phyloP scores from a whole-genome alignment of 2,797 vertebrate species.

The Argentina silus region DNA sequence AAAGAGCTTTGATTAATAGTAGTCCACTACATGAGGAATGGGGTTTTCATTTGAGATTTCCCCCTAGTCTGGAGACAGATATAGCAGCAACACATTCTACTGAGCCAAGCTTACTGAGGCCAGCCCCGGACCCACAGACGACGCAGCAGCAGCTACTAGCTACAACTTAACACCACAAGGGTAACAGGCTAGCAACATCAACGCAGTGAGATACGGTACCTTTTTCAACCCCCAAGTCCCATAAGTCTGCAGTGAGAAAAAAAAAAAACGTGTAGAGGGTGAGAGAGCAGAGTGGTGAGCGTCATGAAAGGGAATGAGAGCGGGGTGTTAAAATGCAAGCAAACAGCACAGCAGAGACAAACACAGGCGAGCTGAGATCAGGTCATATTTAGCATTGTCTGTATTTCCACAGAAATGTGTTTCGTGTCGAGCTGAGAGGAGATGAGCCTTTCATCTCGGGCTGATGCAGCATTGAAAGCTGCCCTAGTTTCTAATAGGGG shows the following conservation, averaged over 20 bases:
- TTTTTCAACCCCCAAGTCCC: conserved; percentile 81
- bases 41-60: too few relatives aligned
- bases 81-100: conserved; percentile 77
- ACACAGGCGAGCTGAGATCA: conserved; percentile 62
- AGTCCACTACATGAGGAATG: too few relatives aligned
- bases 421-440: conserved; percentile 42
- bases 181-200: conserved; percentile 69
- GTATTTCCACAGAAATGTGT: too few relatives aligned
- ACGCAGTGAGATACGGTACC: conserved; percentile 81
- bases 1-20: too few relatives aligned
- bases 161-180: conserved; percentile 72
- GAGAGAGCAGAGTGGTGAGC: conserved; percentile 59
- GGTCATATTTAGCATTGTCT: too few relatives aligned
- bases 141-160: conserved; percentile 60
- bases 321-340: conserved; percentile 65
- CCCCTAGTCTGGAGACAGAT: conserved; percentile 45
- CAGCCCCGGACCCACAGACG: conserved; percentile 71
- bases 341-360: conserved; percentile 71
- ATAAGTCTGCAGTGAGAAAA: conserved; percentile 85
- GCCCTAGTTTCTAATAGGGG: conserved; percentile 76
- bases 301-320: conserved; percentile 42
- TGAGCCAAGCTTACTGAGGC: conserved; percentile 69
- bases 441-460: conserved; percentile 72
- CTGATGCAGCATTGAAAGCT: conserved; percentile 75
- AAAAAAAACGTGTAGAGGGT: conserved; percentile 80